Percentiles rank a stretch among this genome's conserved stretches.
These are phyloP conservation scores for Drosophila maculinotata DNA, from an alignment of 2,888 invertebrate species.

Conservation along the genomic window DNA sequence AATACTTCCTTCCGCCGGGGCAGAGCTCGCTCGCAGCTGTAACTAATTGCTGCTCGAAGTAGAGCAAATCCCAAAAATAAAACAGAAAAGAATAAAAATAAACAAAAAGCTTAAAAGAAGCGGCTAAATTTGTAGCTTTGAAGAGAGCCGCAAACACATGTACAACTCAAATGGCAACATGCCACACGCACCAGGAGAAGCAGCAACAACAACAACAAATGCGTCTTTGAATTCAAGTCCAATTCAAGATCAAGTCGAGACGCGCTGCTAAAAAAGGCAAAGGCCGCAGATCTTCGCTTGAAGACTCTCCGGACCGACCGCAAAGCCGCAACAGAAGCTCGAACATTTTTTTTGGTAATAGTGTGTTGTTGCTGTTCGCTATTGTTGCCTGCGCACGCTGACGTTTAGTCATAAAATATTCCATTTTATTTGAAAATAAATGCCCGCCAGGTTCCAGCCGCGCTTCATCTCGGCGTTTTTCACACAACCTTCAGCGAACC, in stretches of 20 bases:
- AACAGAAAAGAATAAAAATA: conserved; percentile 7
- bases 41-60: conserved; percentile 67
- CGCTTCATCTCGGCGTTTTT: conserved; percentile 52
- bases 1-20: conserved; percentile 71
- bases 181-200: conserved; percentile 70
- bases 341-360: conserved; percentile 72
- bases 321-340: conserved; percentile 78
- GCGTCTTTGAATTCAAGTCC: conserved; percentile 51
- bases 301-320: conserved; percentile 50
- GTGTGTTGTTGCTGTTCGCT: conserved; percentile 60
- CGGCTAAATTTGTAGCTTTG: conserved; percentile 53
- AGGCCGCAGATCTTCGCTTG: conserved; percentile 45
- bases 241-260: conserved; percentile 50
- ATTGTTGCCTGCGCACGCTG: conserved; percentile 57
- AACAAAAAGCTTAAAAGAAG: conserved; percentile 24
- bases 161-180: conserved; percentile 79
- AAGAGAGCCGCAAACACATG: conserved; percentile 75
- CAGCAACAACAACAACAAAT: conserved; percentile 28
- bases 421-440: conserved; percentile 76
- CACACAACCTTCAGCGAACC: conserved; percentile 65
- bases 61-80: conserved; percentile 41
- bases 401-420: conserved; percentile 80
- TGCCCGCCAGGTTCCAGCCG: conserved; percentile 43
- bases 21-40: conserved; percentile 51
- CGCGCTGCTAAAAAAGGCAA: conserved; percentile 66